Percentiles rank a stretch among this genome's conserved stretches.
These are phyloP conservation scores for Diaperis boleti DNA, from an alignment of 2,888 invertebrate species.

Conservation along the genomic window DNA sequence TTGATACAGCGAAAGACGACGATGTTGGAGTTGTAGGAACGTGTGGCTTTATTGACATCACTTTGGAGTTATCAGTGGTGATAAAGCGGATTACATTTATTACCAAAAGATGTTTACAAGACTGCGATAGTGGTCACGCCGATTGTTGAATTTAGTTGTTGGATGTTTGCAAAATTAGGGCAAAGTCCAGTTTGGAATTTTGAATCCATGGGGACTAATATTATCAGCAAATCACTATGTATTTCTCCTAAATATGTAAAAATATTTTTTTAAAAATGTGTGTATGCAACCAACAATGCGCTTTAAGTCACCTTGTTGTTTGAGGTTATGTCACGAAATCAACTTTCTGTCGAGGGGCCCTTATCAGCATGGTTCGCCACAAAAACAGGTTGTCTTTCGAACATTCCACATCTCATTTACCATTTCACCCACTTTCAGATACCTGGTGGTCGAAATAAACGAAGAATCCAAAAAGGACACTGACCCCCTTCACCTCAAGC, in stretches of 20 bases:
- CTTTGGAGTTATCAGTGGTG: background rate
- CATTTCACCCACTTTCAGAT: conserved; percentile 72
- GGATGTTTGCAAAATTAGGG: too few species aligned
- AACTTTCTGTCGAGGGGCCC: background rate
- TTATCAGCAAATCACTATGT: too few species aligned
- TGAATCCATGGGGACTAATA: too few species aligned
- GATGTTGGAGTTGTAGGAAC: background rate
- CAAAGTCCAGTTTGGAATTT: too few species aligned
- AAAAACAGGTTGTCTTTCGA: conserved; percentile 64
- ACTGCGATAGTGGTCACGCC: background rate
- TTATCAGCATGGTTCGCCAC: conserved; percentile 56
- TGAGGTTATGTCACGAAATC: background rate
- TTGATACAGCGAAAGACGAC: background rate
- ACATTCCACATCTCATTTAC: too few species aligned
- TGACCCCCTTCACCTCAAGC: conserved; percentile 68
- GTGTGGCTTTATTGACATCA: background rate
- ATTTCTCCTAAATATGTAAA: too few species aligned
- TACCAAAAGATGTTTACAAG: background rate
- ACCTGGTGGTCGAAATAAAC: conserved; percentile 76
- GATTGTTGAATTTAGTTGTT: too few species aligned
- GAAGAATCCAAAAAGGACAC: conserved; percentile 67
- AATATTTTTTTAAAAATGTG: too few species aligned
- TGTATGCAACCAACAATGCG: too few species aligned
- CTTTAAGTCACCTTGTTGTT: background rate
- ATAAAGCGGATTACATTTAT: background rate